Percentiles rank a stretch among this genome's conserved stretches.
These are phyloP conservation scores for Gobius niger DNA, from an alignment of 2,113 vertebrate species.

Conservation along the genomic window DNA sequence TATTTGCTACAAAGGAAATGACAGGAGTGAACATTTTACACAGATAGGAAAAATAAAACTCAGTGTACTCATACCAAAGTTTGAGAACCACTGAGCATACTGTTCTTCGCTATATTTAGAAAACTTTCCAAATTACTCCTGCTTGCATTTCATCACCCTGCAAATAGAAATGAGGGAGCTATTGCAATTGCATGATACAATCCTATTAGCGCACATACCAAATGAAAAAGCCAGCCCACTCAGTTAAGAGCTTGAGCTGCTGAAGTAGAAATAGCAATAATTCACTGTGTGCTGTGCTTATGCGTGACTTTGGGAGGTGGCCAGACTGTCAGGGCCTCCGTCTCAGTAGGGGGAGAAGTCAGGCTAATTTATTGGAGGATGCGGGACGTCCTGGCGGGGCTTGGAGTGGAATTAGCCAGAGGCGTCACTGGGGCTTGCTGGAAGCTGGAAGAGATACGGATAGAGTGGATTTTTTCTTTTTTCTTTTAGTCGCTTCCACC, in stretches of 20 bases:
- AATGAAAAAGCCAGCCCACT: slow-evolving; percentile 1
- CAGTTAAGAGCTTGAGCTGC: slow-evolving; percentile 10
- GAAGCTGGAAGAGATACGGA: slow-evolving; percentile 37
- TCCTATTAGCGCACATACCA: neutral
- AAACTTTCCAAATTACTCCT: neutral
- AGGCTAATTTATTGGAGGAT: slow-evolving; percentile 68
- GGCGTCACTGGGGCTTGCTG: slow-evolving; percentile 62
- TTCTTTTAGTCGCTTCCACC: slow-evolving; percentile 44
- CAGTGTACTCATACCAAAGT: neutral
- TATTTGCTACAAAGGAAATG: too few species aligned
- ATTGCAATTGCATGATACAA: slow-evolving; percentile 6
- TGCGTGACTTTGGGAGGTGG: slow-evolving; percentile 32
- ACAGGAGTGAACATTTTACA: too few species aligned
- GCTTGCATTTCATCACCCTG: neutral
- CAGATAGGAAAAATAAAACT: neutral
- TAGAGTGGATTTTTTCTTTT: slow-evolving; percentile 15
- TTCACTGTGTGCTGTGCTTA: slow-evolving; percentile 28
- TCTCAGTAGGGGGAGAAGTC: slow-evolving; percentile 36
- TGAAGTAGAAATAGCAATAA: slow-evolving; percentile 33
- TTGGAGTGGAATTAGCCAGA: slow-evolving; percentile 64
- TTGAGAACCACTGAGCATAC: slow-evolving; percentile 6
- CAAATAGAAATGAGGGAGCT: slow-evolving; percentile 11
- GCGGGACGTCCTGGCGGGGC: slow-evolving; percentile 56
- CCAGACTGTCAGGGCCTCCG: slow-evolving; percentile 46
- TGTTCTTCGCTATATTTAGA: slow-evolving; percentile 26